These are phyloP conservation scores for Sus cebifrons DNA, from an alignment of 2,797 vertebrate genomes.

Conservation along the genomic window DNA sequence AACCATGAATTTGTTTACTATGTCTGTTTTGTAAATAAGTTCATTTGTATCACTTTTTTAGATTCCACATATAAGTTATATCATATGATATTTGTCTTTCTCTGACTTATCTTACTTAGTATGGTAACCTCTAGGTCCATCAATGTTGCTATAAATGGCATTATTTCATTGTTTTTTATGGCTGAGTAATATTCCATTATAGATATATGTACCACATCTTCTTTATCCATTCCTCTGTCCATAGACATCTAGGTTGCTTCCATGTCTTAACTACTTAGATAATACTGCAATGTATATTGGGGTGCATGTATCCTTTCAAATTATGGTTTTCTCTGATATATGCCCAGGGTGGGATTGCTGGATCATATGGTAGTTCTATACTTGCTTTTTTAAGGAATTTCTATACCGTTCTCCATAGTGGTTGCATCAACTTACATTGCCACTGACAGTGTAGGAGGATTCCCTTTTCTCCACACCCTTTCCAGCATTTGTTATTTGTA, in stretches of 20 bases:
- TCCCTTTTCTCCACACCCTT: neutral
- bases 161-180: neutral
- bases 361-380: neutral
- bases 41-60: no score
- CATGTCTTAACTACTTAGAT: neutral
- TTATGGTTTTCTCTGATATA: neutral
- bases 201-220: accelerated
- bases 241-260: neutral
- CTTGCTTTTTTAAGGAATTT: neutral
- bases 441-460: no score
- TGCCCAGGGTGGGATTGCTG: neutral
- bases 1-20: no score
- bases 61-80: no score
- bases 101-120: no score
- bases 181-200: accelerated
- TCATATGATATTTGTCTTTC: no score
- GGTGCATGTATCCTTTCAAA: accelerated
- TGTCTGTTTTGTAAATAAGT: no score
- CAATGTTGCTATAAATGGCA: neutral
- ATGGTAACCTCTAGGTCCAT: no score
- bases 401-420: neutral
- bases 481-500: neutral
- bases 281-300: accelerated
- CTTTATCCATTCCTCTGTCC: accelerated
- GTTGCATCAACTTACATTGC: neutral